These are phyloP conservation scores for Trachurus trachurus DNA, from an alignment of 2,797 vertebrate genomes.

Conservation along the genomic window DNA sequence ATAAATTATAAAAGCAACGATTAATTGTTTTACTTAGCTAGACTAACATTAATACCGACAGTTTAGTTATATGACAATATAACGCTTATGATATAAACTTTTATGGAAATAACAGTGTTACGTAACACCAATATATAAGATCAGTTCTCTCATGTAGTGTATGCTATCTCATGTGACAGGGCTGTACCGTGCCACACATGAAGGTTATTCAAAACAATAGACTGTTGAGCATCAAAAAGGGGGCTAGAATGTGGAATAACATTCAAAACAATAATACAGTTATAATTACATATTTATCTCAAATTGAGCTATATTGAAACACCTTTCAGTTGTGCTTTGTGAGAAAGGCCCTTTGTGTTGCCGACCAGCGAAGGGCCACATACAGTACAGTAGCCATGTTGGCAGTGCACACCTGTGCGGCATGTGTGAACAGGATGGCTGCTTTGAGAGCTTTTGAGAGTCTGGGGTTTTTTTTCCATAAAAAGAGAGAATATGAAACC, in stretches of 20 bases:
- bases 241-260: background rate
- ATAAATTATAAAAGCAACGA: no score
- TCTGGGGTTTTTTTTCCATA: background rate
- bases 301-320: background rate
- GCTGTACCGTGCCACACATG: background rate
- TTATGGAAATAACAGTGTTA: background rate
- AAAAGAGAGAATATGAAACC: constrained; percentile 44
- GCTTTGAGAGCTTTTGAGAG: constrained; percentile 34
- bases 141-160: background rate
- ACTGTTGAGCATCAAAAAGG: background rate
- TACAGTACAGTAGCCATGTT: no score
- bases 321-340: background rate
- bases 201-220: background rate
- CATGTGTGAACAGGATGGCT: background rate
- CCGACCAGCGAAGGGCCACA: background rate
- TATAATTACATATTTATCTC: background rate
- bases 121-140: background rate
- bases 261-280: background rate
- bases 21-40: background rate
- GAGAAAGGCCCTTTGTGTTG: background rate
- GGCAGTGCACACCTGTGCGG: constrained; percentile 15
- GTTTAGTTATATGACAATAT: background rate
- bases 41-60: background rate
- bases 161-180: background rate
- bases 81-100: background rate